Evolutionary conservation across 2,113 vertebrate genomes (phyloP).

Genomic region (Poeciliopsis prolifica): DNA sequence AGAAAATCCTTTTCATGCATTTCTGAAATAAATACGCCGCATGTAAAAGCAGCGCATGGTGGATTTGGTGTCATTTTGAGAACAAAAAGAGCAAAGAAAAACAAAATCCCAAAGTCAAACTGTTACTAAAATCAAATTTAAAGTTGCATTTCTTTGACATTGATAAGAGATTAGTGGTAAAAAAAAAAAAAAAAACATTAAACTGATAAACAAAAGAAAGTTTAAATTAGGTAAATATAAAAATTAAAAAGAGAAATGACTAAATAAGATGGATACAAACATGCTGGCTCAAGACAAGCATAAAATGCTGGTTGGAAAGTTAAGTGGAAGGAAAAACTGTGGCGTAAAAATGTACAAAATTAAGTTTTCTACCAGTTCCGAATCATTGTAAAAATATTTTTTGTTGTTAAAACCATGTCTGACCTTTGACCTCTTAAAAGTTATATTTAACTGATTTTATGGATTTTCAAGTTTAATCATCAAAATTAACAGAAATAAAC

Average conservation of each 20-base stretch:
- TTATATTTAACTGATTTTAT: background rate
- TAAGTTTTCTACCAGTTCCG: too few species aligned
- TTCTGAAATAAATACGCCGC: background rate
- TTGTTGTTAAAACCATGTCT: too few species aligned
- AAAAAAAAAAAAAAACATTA: too few species aligned
- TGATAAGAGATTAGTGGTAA: background rate
- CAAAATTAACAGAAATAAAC: too few species aligned
- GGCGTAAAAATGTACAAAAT: background rate
- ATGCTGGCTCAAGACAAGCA: too few species aligned
- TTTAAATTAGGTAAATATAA: background rate
- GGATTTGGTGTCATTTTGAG: too few species aligned
- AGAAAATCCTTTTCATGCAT: slow-evolving; percentile 1
- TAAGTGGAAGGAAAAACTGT: background rate
- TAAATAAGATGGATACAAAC: too few species aligned
- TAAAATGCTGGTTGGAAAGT: background rate
- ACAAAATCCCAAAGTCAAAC: background rate
- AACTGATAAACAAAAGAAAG: background rate
- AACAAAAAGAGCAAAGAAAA: background rate
- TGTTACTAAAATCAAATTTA: background rate
- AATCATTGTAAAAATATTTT: too few species aligned
- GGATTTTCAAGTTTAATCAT: too few species aligned
- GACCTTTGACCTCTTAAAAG: background rate
- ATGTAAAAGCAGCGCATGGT: background rate
- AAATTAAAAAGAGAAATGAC: background rate
- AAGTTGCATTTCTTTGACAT: background rate